Conservation (phyloP, 2,888 invertebrate species). For the Morinoia aosen region DNA sequence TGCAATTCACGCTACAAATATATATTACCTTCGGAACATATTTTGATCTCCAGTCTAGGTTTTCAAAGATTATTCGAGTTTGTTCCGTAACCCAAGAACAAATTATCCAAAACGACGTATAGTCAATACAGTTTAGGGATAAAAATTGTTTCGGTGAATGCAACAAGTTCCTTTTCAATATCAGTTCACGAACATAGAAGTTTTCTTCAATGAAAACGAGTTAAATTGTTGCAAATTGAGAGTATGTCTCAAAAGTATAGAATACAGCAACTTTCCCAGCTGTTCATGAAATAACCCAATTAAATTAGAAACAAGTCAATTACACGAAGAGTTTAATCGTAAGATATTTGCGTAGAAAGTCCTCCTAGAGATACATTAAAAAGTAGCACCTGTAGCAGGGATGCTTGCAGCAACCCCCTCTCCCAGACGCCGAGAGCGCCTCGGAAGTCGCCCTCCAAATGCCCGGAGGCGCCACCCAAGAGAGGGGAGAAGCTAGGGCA, state of each 20-base stretch:
- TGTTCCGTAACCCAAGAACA: too few species aligned
- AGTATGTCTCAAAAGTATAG: not conserved
- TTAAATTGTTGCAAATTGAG: not conserved
- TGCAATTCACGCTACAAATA: too few species aligned
- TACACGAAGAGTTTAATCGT: not conserved
- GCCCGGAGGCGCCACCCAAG: not conserved
- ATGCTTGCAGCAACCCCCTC: constrained; percentile 22
- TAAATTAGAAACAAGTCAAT: not conserved
- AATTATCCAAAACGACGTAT: too few species aligned
- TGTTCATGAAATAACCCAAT: not conserved
- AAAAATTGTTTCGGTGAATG: not conserved
- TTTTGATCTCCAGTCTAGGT: too few species aligned
- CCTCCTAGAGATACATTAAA: not conserved
- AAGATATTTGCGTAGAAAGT: not conserved
- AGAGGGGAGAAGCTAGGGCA: not conserved
- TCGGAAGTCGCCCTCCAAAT: not conserved
- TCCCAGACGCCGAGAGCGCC: not conserved
- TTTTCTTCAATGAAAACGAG: not conserved
- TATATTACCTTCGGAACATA: too few species aligned
- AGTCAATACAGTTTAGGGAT: too few species aligned
- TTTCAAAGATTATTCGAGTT: too few species aligned
- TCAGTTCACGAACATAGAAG: too few species aligned
- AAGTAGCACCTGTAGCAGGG: not conserved
- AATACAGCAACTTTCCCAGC: not conserved
- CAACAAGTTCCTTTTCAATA: not conserved